A percentile compares a stretch with the other conserved stretches of the same genome.
Conservation (phyloP, 2,888 invertebrate species). For the Erebia epiphron region DNA sequence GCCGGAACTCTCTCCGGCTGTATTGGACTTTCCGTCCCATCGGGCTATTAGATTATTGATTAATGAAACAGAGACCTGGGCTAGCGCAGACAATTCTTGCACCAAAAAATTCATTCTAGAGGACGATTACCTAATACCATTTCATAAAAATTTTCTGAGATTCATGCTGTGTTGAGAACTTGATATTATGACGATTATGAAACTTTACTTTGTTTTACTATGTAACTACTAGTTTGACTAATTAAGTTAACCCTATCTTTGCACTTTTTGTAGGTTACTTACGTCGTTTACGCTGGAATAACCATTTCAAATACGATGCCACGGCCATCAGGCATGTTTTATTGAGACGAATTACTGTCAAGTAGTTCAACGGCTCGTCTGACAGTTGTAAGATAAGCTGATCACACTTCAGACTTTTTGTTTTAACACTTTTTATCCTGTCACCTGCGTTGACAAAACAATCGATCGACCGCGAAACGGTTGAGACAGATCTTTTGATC, state of each 20-base stretch:
- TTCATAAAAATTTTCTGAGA: no score
- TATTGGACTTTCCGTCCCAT: no score
- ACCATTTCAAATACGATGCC: constrained; percentile 7
- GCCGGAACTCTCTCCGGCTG: no score
- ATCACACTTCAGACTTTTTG: constrained; percentile 1
- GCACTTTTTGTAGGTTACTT: neutral
- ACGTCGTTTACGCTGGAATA: neutral
- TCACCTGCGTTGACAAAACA: neutral
- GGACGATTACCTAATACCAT: no score
- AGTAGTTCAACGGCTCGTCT: constrained; percentile 36
- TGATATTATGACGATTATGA: no score
- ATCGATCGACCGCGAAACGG: neutral
- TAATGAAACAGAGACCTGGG: no score
- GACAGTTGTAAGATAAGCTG: constrained; percentile 1
- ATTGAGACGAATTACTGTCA: constrained; percentile 23
- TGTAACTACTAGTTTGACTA: neutral
- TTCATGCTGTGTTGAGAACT: no score
- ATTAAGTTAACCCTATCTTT: neutral
- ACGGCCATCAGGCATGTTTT: constrained; percentile 16
- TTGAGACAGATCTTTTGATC: neutral
- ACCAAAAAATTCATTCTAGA: no score
- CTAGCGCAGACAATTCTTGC: no score
- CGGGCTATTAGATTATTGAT: no score
- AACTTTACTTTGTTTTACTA: no score
- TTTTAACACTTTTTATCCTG: neutral